phyloP scores from a whole-genome alignment of 2,888 invertebrate species.

The Limenitis arthemis region DNA sequence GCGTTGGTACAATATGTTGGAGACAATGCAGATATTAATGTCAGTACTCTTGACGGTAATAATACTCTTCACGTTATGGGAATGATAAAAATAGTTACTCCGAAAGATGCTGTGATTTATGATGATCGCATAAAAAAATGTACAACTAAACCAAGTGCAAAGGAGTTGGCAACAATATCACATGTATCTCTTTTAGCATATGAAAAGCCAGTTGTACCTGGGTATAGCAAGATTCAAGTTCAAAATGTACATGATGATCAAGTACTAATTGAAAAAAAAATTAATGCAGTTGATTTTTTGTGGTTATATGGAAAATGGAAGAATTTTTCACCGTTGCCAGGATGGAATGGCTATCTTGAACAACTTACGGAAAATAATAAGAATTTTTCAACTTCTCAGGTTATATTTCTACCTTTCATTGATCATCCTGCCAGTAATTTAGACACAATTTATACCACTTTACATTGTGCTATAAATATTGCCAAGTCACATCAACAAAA shows the following conservation, averaged over 20 bases:
- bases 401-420: slow-evolving; percentile 17
- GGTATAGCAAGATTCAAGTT: slow-evolving; percentile 25
- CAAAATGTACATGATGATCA: slow-evolving; percentile 21
- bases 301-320: slow-evolving; percentile 32
- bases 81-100: slow-evolving; percentile 24
- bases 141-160: slow-evolving; percentile 24
- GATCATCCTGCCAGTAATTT: slow-evolving; percentile 32
- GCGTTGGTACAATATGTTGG: slow-evolving; percentile 33
- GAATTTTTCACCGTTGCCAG: slow-evolving; percentile 1
- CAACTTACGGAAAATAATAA: background rate
- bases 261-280: background rate
- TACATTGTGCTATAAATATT: slow-evolving; percentile 25
- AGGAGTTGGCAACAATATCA: slow-evolving; percentile 30
- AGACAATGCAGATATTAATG: slow-evolving; percentile 27
- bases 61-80: slow-evolving; percentile 22
- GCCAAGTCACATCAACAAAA: slow-evolving; percentile 20
- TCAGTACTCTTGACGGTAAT: slow-evolving; percentile 19
- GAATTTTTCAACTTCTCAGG: slow-evolving; percentile 2
- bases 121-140: too few relatives aligned
- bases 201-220: slow-evolving; percentile 30
- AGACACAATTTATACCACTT: slow-evolving; percentile 33
- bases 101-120: too few relatives aligned
- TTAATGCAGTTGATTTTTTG: background rate
- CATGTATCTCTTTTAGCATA: slow-evolving; percentile 32
- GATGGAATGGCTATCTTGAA: slow-evolving; percentile 9